Evolutionary conservation across 2,888 invertebrate genomes (phyloP).

Genomic region (Phymatocera aterrima): DNA sequence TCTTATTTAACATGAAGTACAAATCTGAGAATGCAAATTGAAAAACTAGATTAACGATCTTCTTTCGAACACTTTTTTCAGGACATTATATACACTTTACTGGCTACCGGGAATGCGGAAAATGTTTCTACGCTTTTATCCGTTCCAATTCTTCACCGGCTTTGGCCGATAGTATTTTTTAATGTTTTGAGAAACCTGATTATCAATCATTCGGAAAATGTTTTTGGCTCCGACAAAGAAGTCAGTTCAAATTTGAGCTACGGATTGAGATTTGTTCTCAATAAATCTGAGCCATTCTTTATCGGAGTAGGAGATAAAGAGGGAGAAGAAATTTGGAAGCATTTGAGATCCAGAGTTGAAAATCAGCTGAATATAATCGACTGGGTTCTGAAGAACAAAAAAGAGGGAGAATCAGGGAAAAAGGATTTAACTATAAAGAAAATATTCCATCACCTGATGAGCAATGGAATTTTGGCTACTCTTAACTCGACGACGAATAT

Average conservation of each 20-base stretch:
- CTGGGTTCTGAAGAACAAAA: constrained; percentile 59
- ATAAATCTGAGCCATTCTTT: constrained; percentile 57
- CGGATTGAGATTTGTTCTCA: constrained; percentile 60
- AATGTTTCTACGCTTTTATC: constrained; percentile 60
- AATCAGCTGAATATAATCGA: constrained; percentile 59
- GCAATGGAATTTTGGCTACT: constrained; percentile 60
- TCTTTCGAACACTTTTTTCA: too few species aligned
- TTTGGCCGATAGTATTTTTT: constrained; percentile 67
- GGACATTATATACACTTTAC: constrained; percentile 63
- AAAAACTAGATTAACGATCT: too few species aligned
- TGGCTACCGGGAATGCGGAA: constrained; percentile 57
- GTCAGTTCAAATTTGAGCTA: constrained; percentile 55
- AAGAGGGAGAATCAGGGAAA: constrained; percentile 45
- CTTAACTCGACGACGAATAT: constrained; percentile 64
- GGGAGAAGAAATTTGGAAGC: constrained; percentile 57
- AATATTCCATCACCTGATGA: constrained; percentile 60
- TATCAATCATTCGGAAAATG: constrained; percentile 41
- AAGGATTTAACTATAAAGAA: constrained; percentile 57
- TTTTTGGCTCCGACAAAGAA: constrained; percentile 51
- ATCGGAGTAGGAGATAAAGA: too few species aligned
- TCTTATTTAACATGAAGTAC: too few species aligned
- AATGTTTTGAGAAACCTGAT: constrained; percentile 58
- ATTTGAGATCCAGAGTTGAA: constrained; percentile 55
- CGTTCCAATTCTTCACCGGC: constrained; percentile 56
- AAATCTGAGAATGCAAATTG: not conserved